phyloP scores from a whole-genome alignment of 2,797 vertebrate genomes.

The Gymnothorax reevesii region DNA sequence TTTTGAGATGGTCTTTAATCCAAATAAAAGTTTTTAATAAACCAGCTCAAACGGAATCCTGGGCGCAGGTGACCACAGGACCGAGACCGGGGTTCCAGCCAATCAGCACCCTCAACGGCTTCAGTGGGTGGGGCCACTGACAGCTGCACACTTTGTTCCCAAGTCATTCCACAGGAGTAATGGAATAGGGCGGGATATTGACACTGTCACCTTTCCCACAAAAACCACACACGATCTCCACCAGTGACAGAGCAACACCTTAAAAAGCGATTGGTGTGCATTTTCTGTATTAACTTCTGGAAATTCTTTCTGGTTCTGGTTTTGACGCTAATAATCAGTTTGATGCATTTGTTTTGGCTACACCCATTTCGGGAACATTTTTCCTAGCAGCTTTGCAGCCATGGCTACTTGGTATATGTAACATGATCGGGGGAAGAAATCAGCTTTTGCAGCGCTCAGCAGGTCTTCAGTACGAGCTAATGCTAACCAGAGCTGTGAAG shows the following conservation, averaged over 20 bases:
- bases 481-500: slow-evolving; percentile 27
- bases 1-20: too few relatives aligned
- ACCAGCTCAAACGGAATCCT: not conserved
- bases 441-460: not conserved
- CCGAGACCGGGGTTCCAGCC: too few relatives aligned
- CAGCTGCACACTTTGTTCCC: not conserved
- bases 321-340: not conserved
- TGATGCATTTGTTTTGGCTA: not conserved
- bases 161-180: not conserved
- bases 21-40: too few relatives aligned
- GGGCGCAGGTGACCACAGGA: not conserved
- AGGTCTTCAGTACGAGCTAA: slow-evolving; percentile 4
- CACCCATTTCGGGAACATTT: not conserved
- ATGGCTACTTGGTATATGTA: not conserved
- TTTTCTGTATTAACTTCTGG: not conserved
- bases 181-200: not conserved
- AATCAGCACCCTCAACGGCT: not conserved
- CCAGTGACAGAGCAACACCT: not conserved
- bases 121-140: not conserved
- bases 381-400: not conserved
- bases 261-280: not conserved
- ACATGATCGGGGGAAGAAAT: not conserved
- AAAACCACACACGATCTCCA: not conserved
- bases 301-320: not conserved
- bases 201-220: not conserved